Conservation (phyloP, 2,888 invertebrate genomes). For the Tryphoninae sp. region DNA sequence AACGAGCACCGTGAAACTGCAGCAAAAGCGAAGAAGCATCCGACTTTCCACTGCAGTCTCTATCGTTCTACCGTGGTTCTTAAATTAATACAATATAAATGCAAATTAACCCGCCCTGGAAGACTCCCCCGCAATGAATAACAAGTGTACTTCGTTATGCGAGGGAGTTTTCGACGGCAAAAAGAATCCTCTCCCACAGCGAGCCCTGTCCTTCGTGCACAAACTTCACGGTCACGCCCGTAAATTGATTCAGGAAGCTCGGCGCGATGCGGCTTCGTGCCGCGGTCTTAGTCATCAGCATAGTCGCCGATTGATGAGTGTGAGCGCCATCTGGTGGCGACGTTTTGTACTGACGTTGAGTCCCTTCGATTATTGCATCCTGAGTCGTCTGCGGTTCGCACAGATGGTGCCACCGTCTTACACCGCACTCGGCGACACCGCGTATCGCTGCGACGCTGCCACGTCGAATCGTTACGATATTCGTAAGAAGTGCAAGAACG, state of each 20-base stretch:
- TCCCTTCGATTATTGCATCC: background rate
- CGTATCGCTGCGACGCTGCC: background rate
- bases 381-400: too few relatives aligned
- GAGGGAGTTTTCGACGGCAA: constrained; percentile 44
- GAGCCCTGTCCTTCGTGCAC: constrained; percentile 26
- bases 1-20: constrained; percentile 8
- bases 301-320: constrained; percentile 11
- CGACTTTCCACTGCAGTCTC: constrained; percentile 28
- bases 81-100: constrained; percentile 78
- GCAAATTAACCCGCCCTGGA: constrained; percentile 71
- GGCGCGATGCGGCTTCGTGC: constrained; percentile 17
- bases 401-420: too few relatives aligned
- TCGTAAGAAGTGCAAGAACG: background rate
- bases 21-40: constrained; percentile 27
- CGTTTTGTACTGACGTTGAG: background rate
- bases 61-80: constrained; percentile 57
- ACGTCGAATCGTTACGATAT: background rate
- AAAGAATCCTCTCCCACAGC: constrained; percentile 8
- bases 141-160: constrained; percentile 64
- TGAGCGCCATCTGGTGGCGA: background rate
- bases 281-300: constrained; percentile 16
- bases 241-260: constrained; percentile 21
- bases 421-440: background rate
- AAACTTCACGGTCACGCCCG: constrained; percentile 14
- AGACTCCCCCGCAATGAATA: constrained; percentile 65